Evolutionary conservation across 2,797 vertebrate species (phyloP).

Genomic region (Rhynchonycteris naso): DNA sequence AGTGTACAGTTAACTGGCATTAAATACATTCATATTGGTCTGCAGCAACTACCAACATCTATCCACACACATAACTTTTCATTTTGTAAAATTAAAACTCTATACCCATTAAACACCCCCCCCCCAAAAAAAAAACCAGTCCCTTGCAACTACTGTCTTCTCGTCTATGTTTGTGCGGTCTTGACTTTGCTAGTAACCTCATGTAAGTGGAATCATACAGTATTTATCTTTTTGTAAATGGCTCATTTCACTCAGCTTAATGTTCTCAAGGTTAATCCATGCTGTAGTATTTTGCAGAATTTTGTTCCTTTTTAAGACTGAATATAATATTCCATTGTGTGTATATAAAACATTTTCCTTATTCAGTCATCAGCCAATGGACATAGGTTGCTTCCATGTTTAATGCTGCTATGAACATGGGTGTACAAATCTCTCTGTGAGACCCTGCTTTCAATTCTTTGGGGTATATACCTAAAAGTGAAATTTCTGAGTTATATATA

Average conservation of each 20-base stretch:
- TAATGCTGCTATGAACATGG: background rate
- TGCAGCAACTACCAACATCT: background rate
- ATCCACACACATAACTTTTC: background rate
- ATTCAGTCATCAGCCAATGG: background rate
- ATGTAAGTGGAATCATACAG: background rate
- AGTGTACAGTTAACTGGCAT: background rate
- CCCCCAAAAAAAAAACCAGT: too few species aligned
- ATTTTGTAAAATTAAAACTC: background rate
- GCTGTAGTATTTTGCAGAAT: background rate
- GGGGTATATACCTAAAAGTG: background rate
- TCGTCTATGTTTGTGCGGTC: background rate
- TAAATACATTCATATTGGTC: background rate
- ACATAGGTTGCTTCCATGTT: background rate
- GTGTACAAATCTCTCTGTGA: background rate
- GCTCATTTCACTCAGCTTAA: background rate
- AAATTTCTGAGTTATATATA: background rate
- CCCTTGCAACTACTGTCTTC: background rate
- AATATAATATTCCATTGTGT: background rate
- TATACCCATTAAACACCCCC: background rate
- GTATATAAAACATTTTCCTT: background rate
- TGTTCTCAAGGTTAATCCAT: background rate
- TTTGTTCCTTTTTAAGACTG: background rate
- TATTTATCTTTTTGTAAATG: background rate
- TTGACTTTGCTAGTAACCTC: background rate
- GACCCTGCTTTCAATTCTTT: background rate